Evolutionary conservation across 2,113 vertebrate species (phyloP), one percentile per base, ranked within the genome.

Genomic region (Ophthalmolycus amberensis): DNA sequence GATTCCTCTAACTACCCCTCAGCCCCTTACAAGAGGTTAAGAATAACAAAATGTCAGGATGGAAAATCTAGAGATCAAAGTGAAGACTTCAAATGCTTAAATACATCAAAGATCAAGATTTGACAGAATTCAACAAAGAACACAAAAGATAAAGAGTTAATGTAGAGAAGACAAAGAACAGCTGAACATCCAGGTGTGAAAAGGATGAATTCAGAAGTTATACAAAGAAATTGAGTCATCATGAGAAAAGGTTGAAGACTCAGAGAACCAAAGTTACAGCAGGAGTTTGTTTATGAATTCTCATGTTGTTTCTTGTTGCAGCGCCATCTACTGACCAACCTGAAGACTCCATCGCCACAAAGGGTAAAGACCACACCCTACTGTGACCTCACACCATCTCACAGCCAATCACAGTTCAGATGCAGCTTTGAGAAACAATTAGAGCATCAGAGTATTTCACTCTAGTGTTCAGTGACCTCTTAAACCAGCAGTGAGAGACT

Each of bases 341-440:
- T 3, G 59, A 85, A 6, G 29, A 84, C 37, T 15, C 67, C 60
- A 4, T 18, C 18, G 20, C 66, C 27, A 14, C 75, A 71, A 0
- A 62, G 3, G 82, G 89, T 90, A 87, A 81, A 34, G 9, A 25
- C 59, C 18, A 22, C 22, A 9, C 10, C n/a, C n/a, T 58, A 14
- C 12, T 29, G 56, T 59, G 56, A 59, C 56, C 5, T 71, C 71
- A 79, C 37, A 54, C 22, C 4, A 37, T 5, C 66, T 46, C 0
- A 11, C 22, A 54, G 62, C 63, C 34, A 73, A 42, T 74, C 60
- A 62, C 32, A 64, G 9, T 34, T 50, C 63, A 71, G 48, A 34
- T 40, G 11, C 4, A 48, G 0, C 25, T 4, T 25, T 44, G 2
- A 27, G 25, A 40, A 40, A 38, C 62, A 62, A 18, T 18, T 9